Percentiles rank a stretch among this genome's conserved stretches.
phyloP scores from a whole-genome alignment of 2,888 invertebrate species.

The Ophion slaviceki region DNA sequence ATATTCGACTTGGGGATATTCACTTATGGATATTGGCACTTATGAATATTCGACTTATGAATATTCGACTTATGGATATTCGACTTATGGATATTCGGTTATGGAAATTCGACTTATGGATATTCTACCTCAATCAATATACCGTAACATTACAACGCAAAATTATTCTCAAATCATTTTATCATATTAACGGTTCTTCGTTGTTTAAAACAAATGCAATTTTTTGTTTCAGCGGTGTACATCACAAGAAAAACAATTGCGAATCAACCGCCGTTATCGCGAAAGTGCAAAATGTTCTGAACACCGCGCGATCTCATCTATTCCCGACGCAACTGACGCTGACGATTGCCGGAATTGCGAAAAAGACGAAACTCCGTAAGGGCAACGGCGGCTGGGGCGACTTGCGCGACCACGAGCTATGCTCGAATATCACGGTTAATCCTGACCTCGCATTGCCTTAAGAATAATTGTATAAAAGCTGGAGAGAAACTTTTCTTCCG shows the following conservation, averaged over 20 bases:
- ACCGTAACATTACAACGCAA: neutral
- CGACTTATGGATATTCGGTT: too few species aligned
- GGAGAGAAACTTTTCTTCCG: slow-evolving; percentile 13
- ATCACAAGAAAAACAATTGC: slow-evolving; percentile 97
- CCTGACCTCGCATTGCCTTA: slow-evolving; percentile 77
- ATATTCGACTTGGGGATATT: too few species aligned
- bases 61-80: too few species aligned
- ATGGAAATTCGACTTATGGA: too few species aligned
- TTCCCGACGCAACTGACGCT: slow-evolving; percentile 89
- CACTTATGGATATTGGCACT: too few species aligned
- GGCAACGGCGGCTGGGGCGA: slow-evolving; percentile 99
- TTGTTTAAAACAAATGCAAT: neutral
- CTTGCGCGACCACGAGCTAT: slow-evolving; percentile 88
- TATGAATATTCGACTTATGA: too few species aligned
- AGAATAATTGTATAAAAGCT: slow-evolving; percentile 44
- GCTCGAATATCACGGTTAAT: slow-evolving; percentile 82
- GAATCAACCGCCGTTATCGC: slow-evolving; percentile 93
- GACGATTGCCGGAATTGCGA: slow-evolving; percentile 88
- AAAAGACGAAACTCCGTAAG: slow-evolving; percentile 91
- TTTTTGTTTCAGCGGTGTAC: slow-evolving; percentile 91
- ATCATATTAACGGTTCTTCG: neutral
- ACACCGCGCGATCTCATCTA: slow-evolving; percentile 88
- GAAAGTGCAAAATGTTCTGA: slow-evolving; percentile 92
- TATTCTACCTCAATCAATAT: too few species aligned
- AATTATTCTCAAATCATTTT: neutral